Evolutionary conservation across 2,888 invertebrate genomes (phyloP).

Genomic region (Pyrgus malvae): DNA sequence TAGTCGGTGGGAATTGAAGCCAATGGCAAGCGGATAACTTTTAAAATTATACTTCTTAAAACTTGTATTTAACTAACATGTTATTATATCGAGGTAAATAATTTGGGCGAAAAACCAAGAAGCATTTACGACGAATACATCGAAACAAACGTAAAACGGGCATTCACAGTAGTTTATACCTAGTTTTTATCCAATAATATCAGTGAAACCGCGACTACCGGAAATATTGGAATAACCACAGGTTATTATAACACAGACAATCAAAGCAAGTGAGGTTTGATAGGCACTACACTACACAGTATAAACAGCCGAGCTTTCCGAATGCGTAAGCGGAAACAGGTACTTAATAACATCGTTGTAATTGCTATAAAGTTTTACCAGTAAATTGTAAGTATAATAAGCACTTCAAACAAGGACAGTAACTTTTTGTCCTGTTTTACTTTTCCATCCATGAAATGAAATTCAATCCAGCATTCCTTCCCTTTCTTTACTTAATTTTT

Average conservation of each 20-base stretch:
- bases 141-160: too few species aligned
- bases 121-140: too few species aligned
- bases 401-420: background rate
- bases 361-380: background rate
- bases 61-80: background rate
- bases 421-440: slow-evolving; percentile 12
- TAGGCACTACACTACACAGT: background rate
- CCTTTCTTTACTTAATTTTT: background rate
- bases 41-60: slow-evolving; percentile 13
- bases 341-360: slow-evolving; percentile 1
- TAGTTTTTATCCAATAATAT: background rate
- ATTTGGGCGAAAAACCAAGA: too few species aligned
- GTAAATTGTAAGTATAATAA: background rate
- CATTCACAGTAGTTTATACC: too few species aligned
- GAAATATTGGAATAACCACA: slow-evolving; percentile 7
- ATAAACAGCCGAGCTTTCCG: slow-evolving; percentile 6
- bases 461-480: slow-evolving; percentile 8
- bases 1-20: background rate
- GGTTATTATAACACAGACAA: slow-evolving; percentile 2
- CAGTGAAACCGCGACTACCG: background rate
- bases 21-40: background rate
- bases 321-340: slow-evolving; percentile 10
- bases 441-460: slow-evolving; percentile 12
- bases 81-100: too few species aligned
- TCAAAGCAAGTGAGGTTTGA: background rate